Evolutionary conservation across 1,140 invertebrate species (phyloP).

Genomic region (Orius laevigatus): DNA sequence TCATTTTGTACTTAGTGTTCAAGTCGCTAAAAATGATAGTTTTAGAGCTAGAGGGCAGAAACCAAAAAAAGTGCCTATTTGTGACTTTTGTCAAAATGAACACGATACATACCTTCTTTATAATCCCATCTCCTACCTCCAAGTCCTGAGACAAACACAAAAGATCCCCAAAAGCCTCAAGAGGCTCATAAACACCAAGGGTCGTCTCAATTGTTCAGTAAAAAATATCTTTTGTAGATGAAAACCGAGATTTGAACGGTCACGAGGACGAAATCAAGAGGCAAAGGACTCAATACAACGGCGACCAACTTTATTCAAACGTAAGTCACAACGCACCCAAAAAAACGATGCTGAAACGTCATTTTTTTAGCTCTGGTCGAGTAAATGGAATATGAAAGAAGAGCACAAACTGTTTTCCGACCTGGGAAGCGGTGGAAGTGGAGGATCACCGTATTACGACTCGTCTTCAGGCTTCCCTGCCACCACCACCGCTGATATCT

Average conservation of each 20-base stretch:
- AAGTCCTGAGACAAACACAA: no score
- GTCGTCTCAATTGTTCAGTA: no score
- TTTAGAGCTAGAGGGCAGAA: no score
- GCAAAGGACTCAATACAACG: conserved; percentile 70
- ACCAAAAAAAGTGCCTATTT: no score
- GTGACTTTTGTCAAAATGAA: no score
- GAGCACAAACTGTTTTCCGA: conserved; percentile 72
- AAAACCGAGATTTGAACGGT: conserved; percentile 68
- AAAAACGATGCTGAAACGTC: no score
- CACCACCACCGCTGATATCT: conserved; percentile 42
- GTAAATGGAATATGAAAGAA: conserved; percentile 77
- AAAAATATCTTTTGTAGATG: conserved; percentile 49
- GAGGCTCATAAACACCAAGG: no score
- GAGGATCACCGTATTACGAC: conserved; percentile 40
- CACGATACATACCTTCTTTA: no score
- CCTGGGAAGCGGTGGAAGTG: conserved; percentile 37
- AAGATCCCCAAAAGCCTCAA: no score
- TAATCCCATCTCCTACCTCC: no score
- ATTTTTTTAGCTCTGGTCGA: conserved; percentile 53
- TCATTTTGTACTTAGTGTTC: no score
- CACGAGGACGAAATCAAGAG: conserved; percentile 68
- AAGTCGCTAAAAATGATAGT: no score
- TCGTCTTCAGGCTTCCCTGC: conserved; percentile 38
- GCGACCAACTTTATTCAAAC: conserved; percentile 76
- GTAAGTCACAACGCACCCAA: conserved; percentile 44